phyloP scores from a whole-genome alignment of 1,140 invertebrate species.

The Drosophila ficusphila region DNA sequence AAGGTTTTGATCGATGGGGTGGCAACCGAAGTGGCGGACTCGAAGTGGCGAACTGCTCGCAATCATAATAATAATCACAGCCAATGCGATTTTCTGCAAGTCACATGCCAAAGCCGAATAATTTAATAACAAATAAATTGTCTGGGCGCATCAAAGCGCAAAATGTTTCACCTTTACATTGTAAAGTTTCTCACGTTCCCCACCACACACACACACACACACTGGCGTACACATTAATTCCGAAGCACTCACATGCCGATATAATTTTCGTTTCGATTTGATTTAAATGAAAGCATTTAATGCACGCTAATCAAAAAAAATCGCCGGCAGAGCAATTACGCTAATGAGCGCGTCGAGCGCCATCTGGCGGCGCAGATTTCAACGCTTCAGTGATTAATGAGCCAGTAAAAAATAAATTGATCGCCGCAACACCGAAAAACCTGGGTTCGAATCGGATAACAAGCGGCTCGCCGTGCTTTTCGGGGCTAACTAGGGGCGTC shows the following conservation, averaged over 20 bases:
- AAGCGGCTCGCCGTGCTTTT: constrained; percentile 39
- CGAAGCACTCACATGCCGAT: background rate
- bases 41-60: constrained; percentile 20
- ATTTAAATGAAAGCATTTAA: constrained; percentile 83
- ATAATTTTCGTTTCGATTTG: constrained; percentile 67
- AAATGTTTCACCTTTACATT: constrained; percentile 68
- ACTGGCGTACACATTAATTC: background rate
- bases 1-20: constrained; percentile 58
- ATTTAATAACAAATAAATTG: constrained; percentile 81
- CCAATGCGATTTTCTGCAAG: constrained; percentile 61
- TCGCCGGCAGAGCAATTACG: constrained; percentile 67
- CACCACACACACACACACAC: too few relatives aligned
- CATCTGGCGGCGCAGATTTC: constrained; percentile 74
- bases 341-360: constrained; percentile 77
- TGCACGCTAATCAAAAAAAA: constrained; percentile 80
- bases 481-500: constrained; percentile 38
- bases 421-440: constrained; percentile 41
- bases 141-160: constrained; percentile 74
- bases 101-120: constrained; percentile 73
- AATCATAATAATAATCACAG: constrained; percentile 41
- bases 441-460: constrained; percentile 32
- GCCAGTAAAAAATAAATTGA: constrained; percentile 67
- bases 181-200: constrained; percentile 75
- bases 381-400: constrained; percentile 81
- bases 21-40: constrained; percentile 26